Conservation (phyloP, 2,888 invertebrate species). For the Lasioglossum lativentre region DNA sequence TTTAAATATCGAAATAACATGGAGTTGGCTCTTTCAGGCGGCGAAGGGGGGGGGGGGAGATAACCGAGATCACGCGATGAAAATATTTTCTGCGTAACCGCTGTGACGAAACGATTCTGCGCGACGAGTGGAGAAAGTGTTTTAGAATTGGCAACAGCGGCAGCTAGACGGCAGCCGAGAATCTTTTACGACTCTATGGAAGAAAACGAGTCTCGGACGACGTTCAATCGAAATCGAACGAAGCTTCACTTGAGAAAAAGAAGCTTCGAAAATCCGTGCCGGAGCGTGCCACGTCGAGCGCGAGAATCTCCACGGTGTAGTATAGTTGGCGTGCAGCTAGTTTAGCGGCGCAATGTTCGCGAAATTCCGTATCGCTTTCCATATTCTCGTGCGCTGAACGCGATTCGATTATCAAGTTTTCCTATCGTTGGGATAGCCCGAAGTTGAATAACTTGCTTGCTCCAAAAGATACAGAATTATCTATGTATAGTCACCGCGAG, state of each 20-base stretch:
- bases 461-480: not conserved
- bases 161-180: not conserved
- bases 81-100: not conserved
- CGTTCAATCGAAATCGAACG: not conserved
- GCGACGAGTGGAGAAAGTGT: constrained; percentile 1
- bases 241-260: not conserved
- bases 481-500: not conserved
- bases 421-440: not conserved
- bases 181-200: not conserved
- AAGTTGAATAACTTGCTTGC: not conserved
- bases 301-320: not conserved
- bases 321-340: no score
- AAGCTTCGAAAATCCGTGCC: not conserved
- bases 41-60: no score
- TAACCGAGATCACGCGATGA: not conserved
- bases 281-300: not conserved
- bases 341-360: not conserved
- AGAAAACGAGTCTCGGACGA: not conserved
- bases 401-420: constrained; percentile 10
- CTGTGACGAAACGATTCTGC: not conserved
- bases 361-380: not conserved
- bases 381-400: not conserved
- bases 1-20: no score
- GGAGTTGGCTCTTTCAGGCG: no score
- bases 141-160: not conserved